Evolutionary conservation across 1,140 invertebrate genomes (phyloP).

Genomic region (Drosophila mojavensis): DNA sequence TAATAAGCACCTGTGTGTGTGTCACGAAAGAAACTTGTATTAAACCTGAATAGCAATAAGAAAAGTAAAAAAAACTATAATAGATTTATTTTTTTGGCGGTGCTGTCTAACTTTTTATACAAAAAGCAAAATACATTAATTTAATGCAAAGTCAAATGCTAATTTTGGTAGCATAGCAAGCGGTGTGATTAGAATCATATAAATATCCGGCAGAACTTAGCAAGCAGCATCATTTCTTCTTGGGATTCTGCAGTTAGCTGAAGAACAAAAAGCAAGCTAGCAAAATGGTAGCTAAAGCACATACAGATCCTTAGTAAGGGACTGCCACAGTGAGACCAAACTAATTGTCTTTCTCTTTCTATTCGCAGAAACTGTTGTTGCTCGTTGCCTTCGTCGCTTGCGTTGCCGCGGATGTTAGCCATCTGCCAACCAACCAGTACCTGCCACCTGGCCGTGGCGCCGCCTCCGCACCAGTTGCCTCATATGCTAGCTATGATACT

Average conservation of each 20-base stretch:
- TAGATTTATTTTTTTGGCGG: constrained; percentile 72
- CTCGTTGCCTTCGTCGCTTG: constrained; percentile 72
- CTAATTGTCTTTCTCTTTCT: constrained; percentile 4
- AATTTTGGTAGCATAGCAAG: constrained; percentile 57
- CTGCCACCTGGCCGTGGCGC: constrained; percentile 56
- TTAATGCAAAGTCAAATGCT: constrained; percentile 69
- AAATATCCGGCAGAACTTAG: constrained; percentile 63
- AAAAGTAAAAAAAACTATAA: constrained; percentile 65
- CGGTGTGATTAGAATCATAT: constrained; percentile 73
- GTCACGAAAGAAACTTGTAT: constrained; percentile 54
- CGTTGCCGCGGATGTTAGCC: constrained; percentile 75
- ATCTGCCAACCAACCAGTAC: constrained; percentile 72
- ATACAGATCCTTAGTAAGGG: neutral
- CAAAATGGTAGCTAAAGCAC: constrained; percentile 66
- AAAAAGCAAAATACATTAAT: constrained; percentile 77
- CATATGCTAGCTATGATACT: constrained; percentile 27
- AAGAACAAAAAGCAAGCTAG: constrained; percentile 60
- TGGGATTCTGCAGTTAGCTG: constrained; percentile 74
- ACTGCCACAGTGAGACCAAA: neutral
- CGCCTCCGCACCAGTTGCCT: constrained; percentile 48
- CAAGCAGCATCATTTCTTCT: constrained; percentile 71
- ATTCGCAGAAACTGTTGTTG: constrained; percentile 73
- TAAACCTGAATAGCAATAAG: constrained; percentile 64
- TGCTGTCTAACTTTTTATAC: constrained; percentile 51
- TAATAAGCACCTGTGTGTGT: constrained; percentile 5